phyloP scores from a whole-genome alignment of 2,888 invertebrate genomes.

The Lottia gigantea region DNA sequence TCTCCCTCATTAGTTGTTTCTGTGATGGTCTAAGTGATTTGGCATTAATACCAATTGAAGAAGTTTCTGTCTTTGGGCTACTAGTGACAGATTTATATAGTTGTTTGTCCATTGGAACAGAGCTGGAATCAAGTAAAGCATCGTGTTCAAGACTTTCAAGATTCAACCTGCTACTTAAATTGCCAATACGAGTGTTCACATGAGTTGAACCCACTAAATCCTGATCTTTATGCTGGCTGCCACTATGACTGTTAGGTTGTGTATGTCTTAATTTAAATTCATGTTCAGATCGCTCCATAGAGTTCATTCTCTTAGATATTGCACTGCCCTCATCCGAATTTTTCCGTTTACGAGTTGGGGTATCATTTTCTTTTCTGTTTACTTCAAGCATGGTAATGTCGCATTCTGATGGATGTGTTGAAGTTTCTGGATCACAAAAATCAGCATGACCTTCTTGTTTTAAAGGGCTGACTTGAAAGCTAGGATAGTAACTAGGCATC shows the following conservation, averaged over 20 bases:
- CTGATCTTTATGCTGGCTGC: neutral
- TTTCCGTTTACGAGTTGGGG: neutral
- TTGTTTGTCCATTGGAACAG: constrained; percentile 30
- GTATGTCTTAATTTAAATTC: neutral
- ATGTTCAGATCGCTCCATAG: neutral
- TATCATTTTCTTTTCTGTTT: constrained; percentile 15
- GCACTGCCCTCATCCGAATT: constrained; percentile 10
- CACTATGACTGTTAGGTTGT: neutral
- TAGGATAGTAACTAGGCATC: neutral
- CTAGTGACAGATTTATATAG: constrained; percentile 18
- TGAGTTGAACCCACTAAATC: neutral
- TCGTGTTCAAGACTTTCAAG: constrained; percentile 52
- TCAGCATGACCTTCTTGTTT: neutral
- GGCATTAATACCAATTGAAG: constrained; percentile 44
- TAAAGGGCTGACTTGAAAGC: neutral
- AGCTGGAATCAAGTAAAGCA: constrained; percentile 49
- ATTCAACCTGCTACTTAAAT: constrained; percentile 26
- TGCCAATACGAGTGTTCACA: constrained; percentile 5
- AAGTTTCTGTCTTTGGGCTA: constrained; percentile 28
- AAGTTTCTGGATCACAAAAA: neutral
- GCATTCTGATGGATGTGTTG: neutral
- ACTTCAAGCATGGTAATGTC: constrained; percentile 5
- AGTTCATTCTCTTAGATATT: neutral
- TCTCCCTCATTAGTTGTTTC: constrained; percentile 43
- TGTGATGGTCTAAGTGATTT: constrained; percentile 41